Evolutionary conservation across 2,113 vertebrate genomes (phyloP), one percentile per base, ranked within the genome.

Genomic region (Oncorhynchus kisutch): DNA sequence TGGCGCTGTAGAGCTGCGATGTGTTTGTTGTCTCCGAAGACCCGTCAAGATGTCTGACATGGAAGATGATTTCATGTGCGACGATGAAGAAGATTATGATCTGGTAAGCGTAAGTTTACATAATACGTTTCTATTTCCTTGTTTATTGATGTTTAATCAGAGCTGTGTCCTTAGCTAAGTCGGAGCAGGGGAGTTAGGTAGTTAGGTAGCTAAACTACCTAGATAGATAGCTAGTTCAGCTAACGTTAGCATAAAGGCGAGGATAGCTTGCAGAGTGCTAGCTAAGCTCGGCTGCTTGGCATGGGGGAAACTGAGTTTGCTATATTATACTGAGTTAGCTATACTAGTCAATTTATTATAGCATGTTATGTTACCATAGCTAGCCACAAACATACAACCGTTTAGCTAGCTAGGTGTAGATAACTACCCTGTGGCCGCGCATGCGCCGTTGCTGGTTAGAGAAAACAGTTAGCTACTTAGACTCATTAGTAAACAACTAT

Each of bases 51-150:
- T 99, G 97, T 98, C 97, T 92, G 97, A 99, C 94, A 98, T 98
- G 96, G 97, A 99, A 89, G 96, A 99, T 93, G 97, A 99, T 93
- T 99, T 98, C 91, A 98, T 99, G 97, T 98, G 97, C 94, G 97
- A 98, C 77, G 97, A 98, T 90, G 97, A 98, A 84, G 97, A 99
- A 84, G 97, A 99, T 92, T 99, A 99, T 85, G 97, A 99, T 91
- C 91, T 98, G 97, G 97, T 98, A 93, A 87, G 91, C 16, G 24
- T 62, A 59, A 69, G 9, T 25, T 39, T 69, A 39, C 18, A n/a
- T 39, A 34, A n/a, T 18, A 45, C 31, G 11, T 69, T 16, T 22
- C 29, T 20, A 18, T 69, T 69, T 69, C 65, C 69, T 54, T 54
- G 51, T 54, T 54, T 54, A 0, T 54, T 54, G 14, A 54, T 18